Evolutionary conservation across 2,797 vertebrate genomes (phyloP).

Genomic region (Naso thynnoides): DNA sequence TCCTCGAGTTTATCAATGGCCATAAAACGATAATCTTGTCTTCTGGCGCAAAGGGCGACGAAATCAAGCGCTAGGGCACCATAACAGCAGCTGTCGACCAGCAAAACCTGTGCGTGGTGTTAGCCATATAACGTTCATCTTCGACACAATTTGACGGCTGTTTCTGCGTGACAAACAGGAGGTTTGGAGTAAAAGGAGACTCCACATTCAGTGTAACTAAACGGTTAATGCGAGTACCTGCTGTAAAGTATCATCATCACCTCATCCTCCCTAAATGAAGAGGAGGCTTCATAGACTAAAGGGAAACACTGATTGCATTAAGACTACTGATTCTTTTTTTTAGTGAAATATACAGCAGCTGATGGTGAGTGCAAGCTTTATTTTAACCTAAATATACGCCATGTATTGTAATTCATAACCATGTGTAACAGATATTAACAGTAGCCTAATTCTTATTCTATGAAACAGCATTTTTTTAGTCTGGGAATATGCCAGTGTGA

Average conservation of each 20-base stretch:
- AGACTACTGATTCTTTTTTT: constrained; percentile 8
- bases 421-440: background rate
- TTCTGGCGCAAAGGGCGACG: background rate
- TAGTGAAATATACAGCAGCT: constrained; percentile 25
- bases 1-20: fast-evolving
- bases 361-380: constrained; percentile 71
- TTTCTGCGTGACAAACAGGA: background rate
- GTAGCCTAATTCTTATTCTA: background rate
- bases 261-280: constrained; percentile 47
- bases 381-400: background rate
- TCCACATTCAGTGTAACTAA: background rate
- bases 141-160: background rate
- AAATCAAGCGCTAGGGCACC: constrained; percentile 35
- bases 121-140: constrained; percentile 10
- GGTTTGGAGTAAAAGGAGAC: background rate
- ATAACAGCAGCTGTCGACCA: constrained; percentile 32
- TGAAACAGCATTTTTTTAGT: background rate
- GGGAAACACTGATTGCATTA: constrained; percentile 39
- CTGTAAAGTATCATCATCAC: constrained; percentile 31
- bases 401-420: constrained; percentile 5
- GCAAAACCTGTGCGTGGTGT: constrained; percentile 19
- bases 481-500: background rate
- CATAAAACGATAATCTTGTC: fast-evolving
- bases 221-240: background rate
- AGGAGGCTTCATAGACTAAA: constrained; percentile 40